These are phyloP conservation scores for Drosophila lacicola DNA, from an alignment of 2,888 invertebrate genomes.

Conservation along the genomic window DNA sequence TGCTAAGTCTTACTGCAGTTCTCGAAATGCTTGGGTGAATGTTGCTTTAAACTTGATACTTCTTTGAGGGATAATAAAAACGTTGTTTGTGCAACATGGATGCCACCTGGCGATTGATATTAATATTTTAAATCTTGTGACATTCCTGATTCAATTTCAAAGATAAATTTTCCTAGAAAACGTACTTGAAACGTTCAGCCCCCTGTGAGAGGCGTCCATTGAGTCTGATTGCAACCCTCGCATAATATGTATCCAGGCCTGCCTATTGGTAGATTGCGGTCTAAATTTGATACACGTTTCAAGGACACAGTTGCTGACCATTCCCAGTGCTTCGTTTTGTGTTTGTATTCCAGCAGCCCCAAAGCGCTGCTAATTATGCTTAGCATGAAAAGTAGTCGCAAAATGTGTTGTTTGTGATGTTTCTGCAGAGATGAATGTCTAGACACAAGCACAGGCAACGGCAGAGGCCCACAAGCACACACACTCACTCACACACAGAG, in stretches of 20 bases:
- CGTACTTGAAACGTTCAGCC: neutral
- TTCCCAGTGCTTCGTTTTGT: constrained; percentile 15
- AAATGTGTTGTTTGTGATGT: constrained; percentile 40
- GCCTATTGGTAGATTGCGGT: constrained; percentile 19
- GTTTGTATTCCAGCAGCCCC: constrained; percentile 26
- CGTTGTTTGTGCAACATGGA: neutral
- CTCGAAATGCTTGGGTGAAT: neutral
- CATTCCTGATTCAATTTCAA: neutral
- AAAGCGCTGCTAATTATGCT: constrained; percentile 64
- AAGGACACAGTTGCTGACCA: constrained; percentile 47
- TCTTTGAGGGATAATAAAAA: neutral
- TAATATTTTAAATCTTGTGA: neutral
- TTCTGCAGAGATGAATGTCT: constrained; percentile 61
- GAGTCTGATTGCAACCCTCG: constrained; percentile 42
- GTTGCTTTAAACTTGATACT: neutral
- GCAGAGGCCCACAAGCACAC: constrained; percentile 9
- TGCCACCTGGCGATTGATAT: neutral
- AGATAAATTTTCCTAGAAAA: neutral
- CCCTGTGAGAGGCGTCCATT: neutral
- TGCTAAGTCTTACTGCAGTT: neutral
- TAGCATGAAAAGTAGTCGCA: constrained; percentile 63
- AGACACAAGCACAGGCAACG: constrained; percentile 22
- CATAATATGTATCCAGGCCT: constrained; percentile 1
- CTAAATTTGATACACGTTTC: constrained; percentile 69
- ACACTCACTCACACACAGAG: constrained; percentile 8